Evolutionary conservation across 2,888 invertebrate species (phyloP), one percentile per base, ranked within the genome.

Genomic region (Drosophila neonasuta): DNA sequence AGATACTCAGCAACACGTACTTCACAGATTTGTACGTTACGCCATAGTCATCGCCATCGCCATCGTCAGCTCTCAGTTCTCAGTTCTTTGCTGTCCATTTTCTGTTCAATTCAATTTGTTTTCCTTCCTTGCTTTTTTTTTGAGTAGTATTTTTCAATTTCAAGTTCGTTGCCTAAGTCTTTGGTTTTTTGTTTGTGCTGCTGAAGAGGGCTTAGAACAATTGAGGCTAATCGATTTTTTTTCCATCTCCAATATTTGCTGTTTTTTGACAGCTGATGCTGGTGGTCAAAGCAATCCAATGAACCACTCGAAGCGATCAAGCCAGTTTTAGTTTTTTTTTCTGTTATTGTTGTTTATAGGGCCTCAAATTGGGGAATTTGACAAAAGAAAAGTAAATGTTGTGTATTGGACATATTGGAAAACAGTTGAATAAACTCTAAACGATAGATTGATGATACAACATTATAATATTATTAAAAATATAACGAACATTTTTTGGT

Each of bases 21-120:
- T 84, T 80, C 82, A 81, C 81, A 79, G 80, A 80, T 82, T 80
- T 82, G 80, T 80, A 82, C 79, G 74, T 80, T 81, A 78, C 80
- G 80, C 80, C 78, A 80, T 79, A 67, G 80, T 74, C 79, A 77
- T 64, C 61, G 57, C 80, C 78, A 80, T 79, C 65, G 80, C 71
- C 79, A 77, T 64, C 61, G 57, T 57, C 57, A 41, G 44, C 58
- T 13, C 13, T 41, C 39, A 42, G 57, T 63, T 70, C 67, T 15
- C 39, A 42, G 57, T 67, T 70, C 67, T 73, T 61, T 58, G 61
- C 73, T 62, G 61, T 73, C 59, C 77, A 68, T 77, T 71, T 77
- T 75, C 60, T 73, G 75, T 62, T 66, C 63, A 50, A 42, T 61
- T 68, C 58, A 49, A 65, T 60, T 76, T 56, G 45, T 56, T 56